Base-by-base conservation (phyloP, 2,797 vertebrate genomes). In the Lophius americanus region DNA sequence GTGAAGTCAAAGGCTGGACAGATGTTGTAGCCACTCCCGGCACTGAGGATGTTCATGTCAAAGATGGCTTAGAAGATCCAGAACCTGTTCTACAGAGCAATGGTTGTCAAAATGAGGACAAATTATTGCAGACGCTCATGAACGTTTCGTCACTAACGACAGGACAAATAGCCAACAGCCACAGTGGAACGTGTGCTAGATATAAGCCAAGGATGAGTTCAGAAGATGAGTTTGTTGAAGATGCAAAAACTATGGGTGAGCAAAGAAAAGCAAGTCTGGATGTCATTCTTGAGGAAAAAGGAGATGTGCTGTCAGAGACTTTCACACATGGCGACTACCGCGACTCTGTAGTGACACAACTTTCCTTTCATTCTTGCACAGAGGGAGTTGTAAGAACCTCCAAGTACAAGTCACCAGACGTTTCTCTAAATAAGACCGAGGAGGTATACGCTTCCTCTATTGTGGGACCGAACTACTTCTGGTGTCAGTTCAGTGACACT, bases 381-480 rank as follows among this genome's bases (percentile, higher is more conserved):
- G 32, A 79, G 23, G 13, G 23, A 76, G 68, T 46, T n/a, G 36
- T 44, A 9, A 79, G 53, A 6, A 35, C 23, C 51, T 68, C 7
- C 63, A 60, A 3, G 4, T 92, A 91, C 76, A 89, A 76, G 57
- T 85, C 66, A 51, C 76, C 86, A 61, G 58, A 79, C 7, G 44
- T 90, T 66, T 69, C 68, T 39, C 68, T 59, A 44, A 89, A 91
- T 14, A 84, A 90, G 50, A 79, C 46, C 0, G 35, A 94, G 55
- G 91, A 93, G 47, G 91, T 88, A 0, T 96, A 95, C 5, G 78
- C 94, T 12, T 92, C 92, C 0, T 87, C 90, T 23, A 86, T 95
- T 63, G 91, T 84, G 2, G 90, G 91, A 47, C 96, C 97, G n/a
- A 81, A 92, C 58, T 95, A 92, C 78, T 98, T 98, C 66, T 98